Evolutionary conservation across 2,888 invertebrate genomes (phyloP).

Genomic region (Hyposoter dolosus): DNA sequence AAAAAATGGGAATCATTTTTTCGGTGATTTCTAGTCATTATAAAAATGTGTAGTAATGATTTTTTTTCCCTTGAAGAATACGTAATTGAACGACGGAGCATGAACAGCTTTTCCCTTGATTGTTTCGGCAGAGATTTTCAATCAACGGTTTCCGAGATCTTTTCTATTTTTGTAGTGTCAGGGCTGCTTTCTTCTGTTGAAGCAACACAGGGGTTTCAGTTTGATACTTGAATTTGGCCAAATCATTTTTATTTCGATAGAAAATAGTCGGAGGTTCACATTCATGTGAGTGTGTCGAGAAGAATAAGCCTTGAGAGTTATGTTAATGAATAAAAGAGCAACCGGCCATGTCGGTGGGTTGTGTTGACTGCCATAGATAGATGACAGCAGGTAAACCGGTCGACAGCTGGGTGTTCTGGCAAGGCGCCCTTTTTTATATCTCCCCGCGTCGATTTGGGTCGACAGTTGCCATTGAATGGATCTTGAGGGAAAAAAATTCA

Average conservation of each 20-base stretch:
- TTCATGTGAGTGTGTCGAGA: not conserved
- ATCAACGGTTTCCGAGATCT: not conserved
- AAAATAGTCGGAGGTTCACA: not conserved
- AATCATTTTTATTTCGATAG: not conserved
- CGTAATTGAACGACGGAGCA: not conserved
- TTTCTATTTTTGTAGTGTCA: not conserved
- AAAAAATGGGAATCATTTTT: not conserved
- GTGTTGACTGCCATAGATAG: conserved; percentile 23
- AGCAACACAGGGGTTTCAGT: not conserved
- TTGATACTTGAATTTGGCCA: not conserved
- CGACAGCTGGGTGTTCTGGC: conserved; percentile 56
- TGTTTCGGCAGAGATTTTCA: not conserved
- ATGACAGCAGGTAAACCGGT: conserved; percentile 57
- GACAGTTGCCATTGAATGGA: conserved; percentile 16
- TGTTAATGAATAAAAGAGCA: conserved; percentile 32
- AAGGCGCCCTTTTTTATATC: conserved; percentile 1
- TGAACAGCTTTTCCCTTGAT: not conserved
- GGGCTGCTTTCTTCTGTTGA: not conserved
- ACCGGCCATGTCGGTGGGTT: conserved; percentile 34
- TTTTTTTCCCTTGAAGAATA: not conserved
- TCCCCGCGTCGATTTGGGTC: conserved; percentile 22
- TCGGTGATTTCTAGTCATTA: not conserved
- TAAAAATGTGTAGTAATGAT: too few species aligned
- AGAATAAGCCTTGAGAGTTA: not conserved
- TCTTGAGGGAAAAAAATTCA: conserved; percentile 1